Conservation (phyloP, 2,888 invertebrate species). For the Incurvaria masculella region DNA sequence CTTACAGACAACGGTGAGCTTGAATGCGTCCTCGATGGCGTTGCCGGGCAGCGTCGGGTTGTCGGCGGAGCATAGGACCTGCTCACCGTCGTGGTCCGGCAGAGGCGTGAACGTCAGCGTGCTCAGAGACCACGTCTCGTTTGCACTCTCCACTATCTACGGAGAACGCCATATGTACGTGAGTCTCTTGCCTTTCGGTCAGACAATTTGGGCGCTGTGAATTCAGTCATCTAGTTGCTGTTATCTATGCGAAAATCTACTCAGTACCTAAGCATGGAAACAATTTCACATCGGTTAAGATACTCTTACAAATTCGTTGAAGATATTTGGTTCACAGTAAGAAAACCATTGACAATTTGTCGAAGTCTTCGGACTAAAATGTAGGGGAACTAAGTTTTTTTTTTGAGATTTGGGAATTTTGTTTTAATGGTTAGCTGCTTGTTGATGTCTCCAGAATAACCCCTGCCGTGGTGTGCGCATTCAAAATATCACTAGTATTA, state of each 20-base stretch:
- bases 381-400: slow-evolving; percentile 1
- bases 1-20: slow-evolving; percentile 89
- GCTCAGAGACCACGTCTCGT: slow-evolving; percentile 71
- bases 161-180: no score
- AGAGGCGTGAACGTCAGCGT: slow-evolving; percentile 74
- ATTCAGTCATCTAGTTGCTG: background rate
- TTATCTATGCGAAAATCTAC: background rate
- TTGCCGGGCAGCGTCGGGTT: slow-evolving; percentile 74
- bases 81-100: slow-evolving; percentile 77
- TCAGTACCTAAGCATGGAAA: slow-evolving; percentile 1
- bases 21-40: slow-evolving; percentile 74
- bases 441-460: no score
- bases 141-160: slow-evolving; percentile 63
- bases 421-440: slow-evolving; percentile 7
- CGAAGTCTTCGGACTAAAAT: no score
- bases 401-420: slow-evolving; percentile 4
- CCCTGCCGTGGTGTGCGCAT: no score
- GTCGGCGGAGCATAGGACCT: slow-evolving; percentile 78
- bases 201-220: no score
- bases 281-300: background rate
- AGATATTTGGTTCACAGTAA: slow-evolving; percentile 8
- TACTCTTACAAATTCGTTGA: background rate
- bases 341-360: no score
- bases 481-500: no score
- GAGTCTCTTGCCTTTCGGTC: no score